phyloP scores from a whole-genome alignment of 2,797 vertebrate species.

The Melanotaenia pygmaea region DNA sequence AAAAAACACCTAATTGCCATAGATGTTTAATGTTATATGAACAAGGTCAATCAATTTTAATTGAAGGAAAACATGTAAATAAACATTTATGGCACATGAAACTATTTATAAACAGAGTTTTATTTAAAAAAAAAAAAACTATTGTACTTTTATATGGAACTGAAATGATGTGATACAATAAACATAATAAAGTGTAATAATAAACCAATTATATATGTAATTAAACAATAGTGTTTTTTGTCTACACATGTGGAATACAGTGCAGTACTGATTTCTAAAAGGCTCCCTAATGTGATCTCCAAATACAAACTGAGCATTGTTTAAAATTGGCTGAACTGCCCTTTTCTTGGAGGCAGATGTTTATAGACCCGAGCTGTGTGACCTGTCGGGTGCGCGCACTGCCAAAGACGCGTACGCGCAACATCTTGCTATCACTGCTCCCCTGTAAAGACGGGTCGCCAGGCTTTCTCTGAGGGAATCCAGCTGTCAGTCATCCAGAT shows the following conservation, averaged over 20 bases:
- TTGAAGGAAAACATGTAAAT: background rate
- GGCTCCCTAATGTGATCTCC: background rate
- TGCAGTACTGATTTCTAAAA: background rate
- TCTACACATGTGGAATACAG: background rate
- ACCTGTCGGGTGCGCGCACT: constrained; percentile 75
- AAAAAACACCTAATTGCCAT: background rate
- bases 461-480: constrained; percentile 46
- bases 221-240: background rate
- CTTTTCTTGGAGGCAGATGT: constrained; percentile 46
- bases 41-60: background rate
- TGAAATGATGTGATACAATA: too few relatives aligned
- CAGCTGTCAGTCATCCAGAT: constrained; percentile 67
- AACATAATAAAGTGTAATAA: too few relatives aligned
- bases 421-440: constrained; percentile 48
- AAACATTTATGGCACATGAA: background rate
- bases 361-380: constrained; percentile 59
- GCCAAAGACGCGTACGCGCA: constrained; percentile 71
- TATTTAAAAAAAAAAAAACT: too few relatives aligned
- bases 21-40: background rate
- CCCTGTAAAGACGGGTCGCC: constrained; percentile 51
- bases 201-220: background rate
- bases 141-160: too few relatives aligned
- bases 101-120: background rate
- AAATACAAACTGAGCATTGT: background rate
- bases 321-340: constrained; percentile 5